These are phyloP conservation scores for Ylistrum balloti DNA, from an alignment of 1,140 invertebrate genomes.

Conservation along the genomic window DNA sequence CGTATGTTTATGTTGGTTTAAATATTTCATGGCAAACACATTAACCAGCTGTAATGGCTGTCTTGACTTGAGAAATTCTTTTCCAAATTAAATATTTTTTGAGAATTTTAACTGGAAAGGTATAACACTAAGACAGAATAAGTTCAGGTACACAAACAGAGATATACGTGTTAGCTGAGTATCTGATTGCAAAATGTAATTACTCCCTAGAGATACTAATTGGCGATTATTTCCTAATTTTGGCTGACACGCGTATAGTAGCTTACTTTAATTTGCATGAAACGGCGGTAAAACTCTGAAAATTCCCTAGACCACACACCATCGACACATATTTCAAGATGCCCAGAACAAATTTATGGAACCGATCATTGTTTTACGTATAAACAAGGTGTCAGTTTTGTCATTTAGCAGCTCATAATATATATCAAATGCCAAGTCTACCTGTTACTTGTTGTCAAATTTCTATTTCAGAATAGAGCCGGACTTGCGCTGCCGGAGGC, in stretches of 20 bases:
- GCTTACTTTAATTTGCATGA: not conserved
- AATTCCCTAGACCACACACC: not conserved
- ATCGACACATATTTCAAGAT: slow-evolving; percentile 35
- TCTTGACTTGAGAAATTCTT: no score
- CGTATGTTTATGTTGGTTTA: no score
- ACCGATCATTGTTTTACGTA: slow-evolving; percentile 38
- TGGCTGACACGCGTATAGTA: not conserved
- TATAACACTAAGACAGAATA: no score
- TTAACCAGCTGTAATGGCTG: no score
- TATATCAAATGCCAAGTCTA: not conserved
- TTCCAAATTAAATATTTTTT: no score
- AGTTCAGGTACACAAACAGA: no score
- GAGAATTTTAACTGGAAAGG: no score
- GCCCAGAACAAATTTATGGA: slow-evolving; percentile 22
- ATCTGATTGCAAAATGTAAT: no score
- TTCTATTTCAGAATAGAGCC: not conserved
- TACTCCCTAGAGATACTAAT: not conserved
- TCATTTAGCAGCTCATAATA: not conserved
- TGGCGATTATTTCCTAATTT: not conserved
- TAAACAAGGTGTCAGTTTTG: slow-evolving; percentile 27
- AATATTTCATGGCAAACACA: no score
- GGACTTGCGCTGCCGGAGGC: not conserved
- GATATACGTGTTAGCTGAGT: no score
- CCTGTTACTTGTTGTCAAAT: slow-evolving; percentile 25
- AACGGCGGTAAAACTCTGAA: not conserved